Evolutionary conservation across 2,888 invertebrate species (phyloP).

Genomic region (Margaritifera margaritifera): DNA sequence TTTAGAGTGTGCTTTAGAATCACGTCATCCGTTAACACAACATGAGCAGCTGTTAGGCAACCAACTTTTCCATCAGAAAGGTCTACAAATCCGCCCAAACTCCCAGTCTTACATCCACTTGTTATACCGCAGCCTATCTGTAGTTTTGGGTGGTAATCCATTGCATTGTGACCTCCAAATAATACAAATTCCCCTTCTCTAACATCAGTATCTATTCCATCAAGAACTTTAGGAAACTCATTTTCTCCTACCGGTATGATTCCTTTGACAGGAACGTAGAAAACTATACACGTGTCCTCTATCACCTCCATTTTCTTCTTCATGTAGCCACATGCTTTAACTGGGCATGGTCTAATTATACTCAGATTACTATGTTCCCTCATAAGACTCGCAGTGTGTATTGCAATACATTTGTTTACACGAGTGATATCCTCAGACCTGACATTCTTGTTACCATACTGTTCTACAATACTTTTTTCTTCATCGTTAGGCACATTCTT

Average conservation of each 20-base stretch:
- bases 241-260: constrained; percentile 4
- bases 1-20: too few relatives aligned
- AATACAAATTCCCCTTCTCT: constrained; percentile 3
- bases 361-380: not conserved
- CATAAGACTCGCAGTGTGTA: not conserved
- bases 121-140: constrained; percentile 4
- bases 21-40: too few relatives aligned
- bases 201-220: not conserved
- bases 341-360: not conserved
- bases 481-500: too few relatives aligned
- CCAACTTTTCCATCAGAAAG: too few relatives aligned
- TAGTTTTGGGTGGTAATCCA: not conserved
- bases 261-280: constrained; percentile 8
- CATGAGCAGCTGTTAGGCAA: too few relatives aligned
- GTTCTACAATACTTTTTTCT: too few relatives aligned
- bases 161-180: not conserved
- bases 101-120: too few relatives aligned
- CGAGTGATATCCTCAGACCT: not conserved
- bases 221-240: not conserved
- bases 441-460: not conserved
- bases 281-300: not conserved
- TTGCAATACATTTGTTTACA: not conserved
- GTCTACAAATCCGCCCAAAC: too few relatives aligned
- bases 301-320: not conserved
- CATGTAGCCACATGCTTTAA: not conserved